Evolutionary conservation across 1,140 invertebrate genomes (phyloP).

Genomic region (Agrypnia vestita): DNA sequence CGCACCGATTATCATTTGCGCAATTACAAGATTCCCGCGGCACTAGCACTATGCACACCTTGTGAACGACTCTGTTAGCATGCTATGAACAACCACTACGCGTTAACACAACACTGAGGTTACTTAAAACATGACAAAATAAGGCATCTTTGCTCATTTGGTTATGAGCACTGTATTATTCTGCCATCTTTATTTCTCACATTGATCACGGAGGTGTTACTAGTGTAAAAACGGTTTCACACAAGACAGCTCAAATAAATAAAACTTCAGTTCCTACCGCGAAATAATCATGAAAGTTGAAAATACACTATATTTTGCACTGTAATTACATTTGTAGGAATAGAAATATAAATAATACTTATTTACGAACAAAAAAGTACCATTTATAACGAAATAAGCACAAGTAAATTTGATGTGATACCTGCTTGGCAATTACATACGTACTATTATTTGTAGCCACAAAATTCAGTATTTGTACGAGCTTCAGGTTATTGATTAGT

Average conservation of each 20-base stretch:
- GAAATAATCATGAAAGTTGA: neutral
- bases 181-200: conserved; percentile 73
- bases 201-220: conserved; percentile 72
- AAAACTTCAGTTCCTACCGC: neutral
- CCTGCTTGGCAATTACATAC: neutral
- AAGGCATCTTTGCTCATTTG: conserved; percentile 64
- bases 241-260: conserved; percentile 3
- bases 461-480: conserved; percentile 5
- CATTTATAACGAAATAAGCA: too few species aligned
- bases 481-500: conserved; percentile 15
- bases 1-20: conserved; percentile 57
- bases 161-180: conserved; percentile 73
- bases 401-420: too few species aligned
- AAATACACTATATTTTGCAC: neutral
- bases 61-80: conserved; percentile 64
- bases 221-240: conserved; percentile 11
- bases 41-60: conserved; percentile 68
- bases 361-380: too few species aligned
- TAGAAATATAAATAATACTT: too few species aligned
- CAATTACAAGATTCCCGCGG: conserved; percentile 15
- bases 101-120: conserved; percentile 69
- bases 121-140: conserved; percentile 64
- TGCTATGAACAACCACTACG: conserved; percentile 63
- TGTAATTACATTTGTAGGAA: too few species aligned
- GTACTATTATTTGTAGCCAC: conserved; percentile 2